A percentile compares a stretch with the other conserved stretches of the same genome.
Evolutionary conservation across 2,888 invertebrate species (phyloP).

Genomic region (Tetranychus truncatus): DNA sequence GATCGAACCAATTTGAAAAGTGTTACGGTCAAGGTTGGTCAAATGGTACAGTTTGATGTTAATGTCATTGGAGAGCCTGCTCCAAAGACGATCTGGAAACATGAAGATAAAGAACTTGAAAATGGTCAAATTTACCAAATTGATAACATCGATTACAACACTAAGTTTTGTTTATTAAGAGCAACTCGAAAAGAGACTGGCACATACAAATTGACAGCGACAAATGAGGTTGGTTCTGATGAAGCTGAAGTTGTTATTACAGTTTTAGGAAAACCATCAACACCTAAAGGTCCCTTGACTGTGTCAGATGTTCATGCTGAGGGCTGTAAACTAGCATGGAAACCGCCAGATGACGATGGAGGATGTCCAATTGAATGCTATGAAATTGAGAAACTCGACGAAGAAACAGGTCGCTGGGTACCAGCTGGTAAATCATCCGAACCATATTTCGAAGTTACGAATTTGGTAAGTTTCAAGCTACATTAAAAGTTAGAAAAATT

Average conservation of each 20-base stretch:
- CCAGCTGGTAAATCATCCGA: slow-evolving; percentile 46
- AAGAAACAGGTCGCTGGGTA: slow-evolving; percentile 59
- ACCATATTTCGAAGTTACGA: slow-evolving; percentile 53
- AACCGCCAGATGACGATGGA: slow-evolving; percentile 84
- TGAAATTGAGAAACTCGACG: slow-evolving; percentile 76
- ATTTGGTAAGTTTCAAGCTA: slow-evolving; percentile 36
- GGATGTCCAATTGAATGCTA: slow-evolving; percentile 81
- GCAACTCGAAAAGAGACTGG: slow-evolving; percentile 67
- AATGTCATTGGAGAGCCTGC: slow-evolving; percentile 84
- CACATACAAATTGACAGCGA: slow-evolving; percentile 62
- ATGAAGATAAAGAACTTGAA: slow-evolving; percentile 52
- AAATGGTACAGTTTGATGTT: slow-evolving; percentile 81
- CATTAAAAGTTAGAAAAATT: too few relatives aligned
- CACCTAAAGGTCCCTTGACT: slow-evolving; percentile 74
- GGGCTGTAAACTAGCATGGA: slow-evolving; percentile 48
- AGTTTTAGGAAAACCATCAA: slow-evolving; percentile 61
- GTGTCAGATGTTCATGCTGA: slow-evolving; percentile 58
- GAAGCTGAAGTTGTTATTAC: slow-evolving; percentile 65
- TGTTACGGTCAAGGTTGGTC: slow-evolving; percentile 80
- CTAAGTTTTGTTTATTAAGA: slow-evolving; percentile 58
- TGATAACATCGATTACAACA: slow-evolving; percentile 70
- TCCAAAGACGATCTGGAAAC: slow-evolving; percentile 71
- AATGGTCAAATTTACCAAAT: slow-evolving; percentile 50
- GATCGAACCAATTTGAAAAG: slow-evolving; percentile 72
- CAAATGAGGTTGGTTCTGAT: slow-evolving; percentile 66